These are phyloP conservation scores for Muntiacus muntjak DNA, from an alignment of 2,113 vertebrate genomes.

Conservation along the genomic window DNA sequence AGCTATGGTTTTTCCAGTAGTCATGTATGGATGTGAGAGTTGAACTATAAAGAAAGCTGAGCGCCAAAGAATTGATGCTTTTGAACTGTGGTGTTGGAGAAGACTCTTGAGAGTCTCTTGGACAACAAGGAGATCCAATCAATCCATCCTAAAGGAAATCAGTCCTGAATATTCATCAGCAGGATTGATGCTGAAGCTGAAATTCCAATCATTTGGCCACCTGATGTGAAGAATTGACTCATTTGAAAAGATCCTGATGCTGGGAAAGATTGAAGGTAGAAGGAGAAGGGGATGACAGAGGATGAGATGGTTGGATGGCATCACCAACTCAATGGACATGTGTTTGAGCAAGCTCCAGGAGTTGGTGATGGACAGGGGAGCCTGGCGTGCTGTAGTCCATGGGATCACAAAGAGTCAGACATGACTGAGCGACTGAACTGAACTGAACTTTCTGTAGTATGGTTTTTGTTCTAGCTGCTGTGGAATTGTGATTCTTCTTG, in stretches of 20 bases:
- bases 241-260: neutral
- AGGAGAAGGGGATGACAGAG: neutral
- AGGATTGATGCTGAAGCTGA: neutral
- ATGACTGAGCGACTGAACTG: accelerated
- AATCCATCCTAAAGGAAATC: neutral
- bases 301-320: neutral
- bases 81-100: neutral
- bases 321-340: neutral
- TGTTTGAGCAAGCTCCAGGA: neutral
- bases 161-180: neutral
- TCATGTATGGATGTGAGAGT: neutral
- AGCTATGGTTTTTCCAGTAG: neutral
- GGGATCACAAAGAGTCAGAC: neutral
- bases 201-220: neutral
- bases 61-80: neutral
- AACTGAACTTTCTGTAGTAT: neutral
- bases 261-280: neutral
- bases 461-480: neutral
- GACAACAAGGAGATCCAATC: neutral
- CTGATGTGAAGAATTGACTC: neutral
- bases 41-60: neutral
- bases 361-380: neutral
- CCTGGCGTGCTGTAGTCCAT: neutral
- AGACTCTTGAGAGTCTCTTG: neutral
- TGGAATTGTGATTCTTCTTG: neutral